These are phyloP conservation scores for Mesoclemmys tuberculata DNA, from an alignment of 2,113 vertebrate species.

Conservation along the genomic window DNA sequence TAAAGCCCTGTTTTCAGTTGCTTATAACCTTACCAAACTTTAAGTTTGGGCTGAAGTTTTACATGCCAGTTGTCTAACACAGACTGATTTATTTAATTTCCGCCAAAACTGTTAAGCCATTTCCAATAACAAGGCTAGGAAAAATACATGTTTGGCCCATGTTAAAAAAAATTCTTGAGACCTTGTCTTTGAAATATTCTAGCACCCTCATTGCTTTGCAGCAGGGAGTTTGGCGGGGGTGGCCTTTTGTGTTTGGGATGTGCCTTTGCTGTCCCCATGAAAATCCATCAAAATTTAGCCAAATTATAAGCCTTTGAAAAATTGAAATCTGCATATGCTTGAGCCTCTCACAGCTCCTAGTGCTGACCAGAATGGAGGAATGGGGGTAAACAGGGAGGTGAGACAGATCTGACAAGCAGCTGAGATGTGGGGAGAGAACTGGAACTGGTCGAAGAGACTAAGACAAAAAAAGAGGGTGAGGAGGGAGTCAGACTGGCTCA, in stretches of 20 bases:
- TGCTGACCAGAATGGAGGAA: neutral
- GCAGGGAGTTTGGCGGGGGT: neutral
- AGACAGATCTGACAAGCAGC: neutral
- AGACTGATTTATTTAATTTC: conserved; percentile 53
- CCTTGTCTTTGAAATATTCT: neutral
- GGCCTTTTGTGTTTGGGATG: neutral
- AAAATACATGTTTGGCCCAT: neutral
- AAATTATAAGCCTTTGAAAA: neutral
- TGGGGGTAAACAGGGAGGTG: neutral
- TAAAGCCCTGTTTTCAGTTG: neutral
- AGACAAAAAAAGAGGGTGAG: neutral
- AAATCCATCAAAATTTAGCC: neutral
- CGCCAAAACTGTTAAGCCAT: neutral
- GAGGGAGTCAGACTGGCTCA: neutral
- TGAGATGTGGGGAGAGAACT: neutral
- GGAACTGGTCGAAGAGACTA: neutral
- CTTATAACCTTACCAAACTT: conserved; percentile 32
- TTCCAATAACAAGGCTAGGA: neutral
- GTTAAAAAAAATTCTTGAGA: neutral
- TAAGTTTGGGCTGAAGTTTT: neutral
- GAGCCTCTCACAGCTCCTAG: neutral
- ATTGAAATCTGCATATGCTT: neutral
- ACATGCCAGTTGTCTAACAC: conserved; percentile 11
- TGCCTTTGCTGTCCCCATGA: neutral
- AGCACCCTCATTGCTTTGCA: neutral